A percentile compares a stretch with the other conserved stretches of the same genome.
These are phyloP conservation scores for Drosophila tristis DNA, from an alignment of 1,140 invertebrate genomes.

Conservation along the genomic window DNA sequence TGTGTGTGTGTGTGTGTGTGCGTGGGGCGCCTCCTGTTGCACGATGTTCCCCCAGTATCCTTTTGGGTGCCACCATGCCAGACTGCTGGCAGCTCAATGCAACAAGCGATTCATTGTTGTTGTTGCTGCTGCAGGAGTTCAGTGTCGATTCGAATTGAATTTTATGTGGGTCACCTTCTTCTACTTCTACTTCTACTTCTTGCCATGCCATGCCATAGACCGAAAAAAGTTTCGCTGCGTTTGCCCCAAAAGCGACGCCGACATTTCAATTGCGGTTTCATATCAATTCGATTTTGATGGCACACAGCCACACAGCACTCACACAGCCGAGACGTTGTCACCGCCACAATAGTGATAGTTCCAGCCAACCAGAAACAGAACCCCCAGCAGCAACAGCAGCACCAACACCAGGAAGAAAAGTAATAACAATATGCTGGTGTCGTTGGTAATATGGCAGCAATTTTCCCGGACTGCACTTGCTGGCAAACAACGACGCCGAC, in stretches of 20 bases:
- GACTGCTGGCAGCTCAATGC: constrained; percentile 36
- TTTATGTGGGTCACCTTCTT: constrained; percentile 64
- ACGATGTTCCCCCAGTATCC: constrained; percentile 9
- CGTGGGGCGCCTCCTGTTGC: constrained; percentile 66
- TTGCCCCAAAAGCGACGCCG: constrained; percentile 35
- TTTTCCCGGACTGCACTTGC: constrained; percentile 68
- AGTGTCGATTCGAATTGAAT: constrained; percentile 53
- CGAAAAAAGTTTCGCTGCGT: constrained; percentile 56
- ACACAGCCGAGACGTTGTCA: constrained; percentile 66
- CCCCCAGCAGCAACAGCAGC: constrained; percentile 21
- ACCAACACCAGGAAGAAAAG: constrained; percentile 40
- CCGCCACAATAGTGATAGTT: constrained; percentile 33
- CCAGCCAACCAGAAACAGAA: constrained; percentile 1
- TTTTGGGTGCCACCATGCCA: constrained; percentile 17
- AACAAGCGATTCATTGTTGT: constrained; percentile 59
- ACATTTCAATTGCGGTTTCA: constrained; percentile 76
- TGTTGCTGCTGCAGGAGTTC: neutral
- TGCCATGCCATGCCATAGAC: constrained; percentile 4
- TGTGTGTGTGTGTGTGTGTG: constrained; percentile 21
- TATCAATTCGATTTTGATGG: constrained; percentile 74
- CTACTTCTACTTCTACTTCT: too few species aligned
- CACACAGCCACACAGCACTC: constrained; percentile 59
- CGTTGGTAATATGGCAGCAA: constrained; percentile 77
- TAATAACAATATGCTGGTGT: constrained; percentile 78
- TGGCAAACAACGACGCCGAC: constrained; percentile 22